Evolutionary conservation across 2,888 invertebrate genomes (phyloP).

Genomic region (Phasia obesa): DNA sequence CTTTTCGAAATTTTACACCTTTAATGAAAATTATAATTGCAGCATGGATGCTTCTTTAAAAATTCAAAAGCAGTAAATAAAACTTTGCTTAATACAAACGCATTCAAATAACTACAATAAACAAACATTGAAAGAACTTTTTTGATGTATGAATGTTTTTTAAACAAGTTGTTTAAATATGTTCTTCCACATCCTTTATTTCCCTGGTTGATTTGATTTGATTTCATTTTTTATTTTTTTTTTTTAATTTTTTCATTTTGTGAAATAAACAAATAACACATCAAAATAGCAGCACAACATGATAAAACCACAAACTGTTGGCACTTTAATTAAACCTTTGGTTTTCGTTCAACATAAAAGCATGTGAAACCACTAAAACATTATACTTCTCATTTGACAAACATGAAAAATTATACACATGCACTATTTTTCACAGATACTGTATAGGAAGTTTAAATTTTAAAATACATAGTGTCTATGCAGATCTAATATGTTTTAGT

Average conservation of each 20-base stretch:
- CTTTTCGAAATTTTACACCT: background rate
- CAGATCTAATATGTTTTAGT: no score
- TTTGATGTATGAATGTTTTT: background rate
- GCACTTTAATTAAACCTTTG: slow-evolving; percentile 66
- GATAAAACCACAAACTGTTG: slow-evolving; percentile 65
- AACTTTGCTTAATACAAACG: no score
- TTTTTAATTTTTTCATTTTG: background rate
- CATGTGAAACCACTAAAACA: slow-evolving; percentile 65
- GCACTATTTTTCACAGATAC: background rate
- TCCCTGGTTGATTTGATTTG: slow-evolving; percentile 14
- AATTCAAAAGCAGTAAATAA: no score
- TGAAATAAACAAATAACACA: slow-evolving; percentile 22
- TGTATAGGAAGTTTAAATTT: no score
- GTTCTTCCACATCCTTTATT: background rate
- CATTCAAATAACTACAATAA: background rate
- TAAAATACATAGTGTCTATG: no score
- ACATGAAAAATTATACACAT: slow-evolving; percentile 45
- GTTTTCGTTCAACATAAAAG: slow-evolving; percentile 56
- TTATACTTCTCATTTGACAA: slow-evolving; percentile 61
- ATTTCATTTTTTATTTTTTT: background rate
- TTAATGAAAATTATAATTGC: background rate
- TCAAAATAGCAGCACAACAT: slow-evolving; percentile 41
- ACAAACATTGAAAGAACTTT: background rate
- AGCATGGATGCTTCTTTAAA: background rate
- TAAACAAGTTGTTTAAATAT: background rate